Conservation (phyloP, 1,140 invertebrate genomes). For the Achroia grisella region DNA sequence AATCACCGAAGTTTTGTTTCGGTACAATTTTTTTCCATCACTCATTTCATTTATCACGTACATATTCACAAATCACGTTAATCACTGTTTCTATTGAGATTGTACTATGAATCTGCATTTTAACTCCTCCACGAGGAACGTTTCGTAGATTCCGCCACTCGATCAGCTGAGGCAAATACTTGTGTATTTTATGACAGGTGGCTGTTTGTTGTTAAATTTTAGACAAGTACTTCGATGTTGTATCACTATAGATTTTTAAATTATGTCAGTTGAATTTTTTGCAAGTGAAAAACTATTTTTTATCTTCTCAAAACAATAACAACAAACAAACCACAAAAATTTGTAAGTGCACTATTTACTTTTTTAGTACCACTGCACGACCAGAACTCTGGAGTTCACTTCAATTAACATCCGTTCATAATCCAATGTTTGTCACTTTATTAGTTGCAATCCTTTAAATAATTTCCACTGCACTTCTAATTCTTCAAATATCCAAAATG, state of each 20-base stretch:
- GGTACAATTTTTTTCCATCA: constrained; percentile 10
- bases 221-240: constrained; percentile 3
- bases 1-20: too few relatives aligned
- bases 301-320: constrained; percentile 15
- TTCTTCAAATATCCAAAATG: constrained; percentile 46
- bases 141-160: constrained; percentile 26
- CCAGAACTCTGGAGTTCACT: constrained; percentile 20
- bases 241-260: neutral
- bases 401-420: constrained; percentile 32
- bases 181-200: constrained; percentile 30
- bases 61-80: too few relatives aligned
- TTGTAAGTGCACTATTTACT: constrained; percentile 30
- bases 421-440: constrained; percentile 48
- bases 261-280: neutral
- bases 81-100: too few relatives aligned
- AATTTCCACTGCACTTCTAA: constrained; percentile 59
- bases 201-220: constrained; percentile 15
- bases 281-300: neutral
- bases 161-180: constrained; percentile 45
- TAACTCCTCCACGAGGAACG: constrained; percentile 23
- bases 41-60: constrained; percentile 4
- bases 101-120: too few relatives aligned
- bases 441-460: constrained; percentile 53
- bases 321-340: constrained; percentile 14
- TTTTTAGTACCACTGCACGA: constrained; percentile 35